phyloP scores from a whole-genome alignment of 1,140 invertebrate species.

The Luehdorfia chinensis region DNA sequence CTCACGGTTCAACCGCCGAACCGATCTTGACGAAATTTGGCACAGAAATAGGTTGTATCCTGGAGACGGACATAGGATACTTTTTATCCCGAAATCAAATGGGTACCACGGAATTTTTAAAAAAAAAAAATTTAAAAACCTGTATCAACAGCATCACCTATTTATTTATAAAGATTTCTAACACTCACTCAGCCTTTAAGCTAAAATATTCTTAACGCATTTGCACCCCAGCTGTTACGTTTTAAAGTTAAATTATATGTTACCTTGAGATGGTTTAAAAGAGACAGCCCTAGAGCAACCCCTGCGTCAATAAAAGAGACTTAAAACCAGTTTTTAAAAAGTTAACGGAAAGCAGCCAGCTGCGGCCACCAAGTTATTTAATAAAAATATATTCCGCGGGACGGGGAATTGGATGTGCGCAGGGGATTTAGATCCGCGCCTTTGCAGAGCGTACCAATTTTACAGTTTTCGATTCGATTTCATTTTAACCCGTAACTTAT shows the following conservation, averaged over 20 bases:
- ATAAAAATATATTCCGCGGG: constrained; percentile 29
- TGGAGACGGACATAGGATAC: too few species aligned
- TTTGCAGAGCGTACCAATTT: too few species aligned
- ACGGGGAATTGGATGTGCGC: constrained; percentile 1
- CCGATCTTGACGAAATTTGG: too few species aligned
- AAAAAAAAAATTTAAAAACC: too few species aligned
- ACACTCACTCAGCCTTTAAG: too few species aligned
- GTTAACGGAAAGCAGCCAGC: constrained; percentile 25
- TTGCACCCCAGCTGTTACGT: constrained; percentile 5
- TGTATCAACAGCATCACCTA: too few species aligned
- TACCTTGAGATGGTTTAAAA: neutral
- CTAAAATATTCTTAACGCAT: too few species aligned
- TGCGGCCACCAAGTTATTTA: constrained; percentile 31
- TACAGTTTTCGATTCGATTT: constrained; percentile 3
- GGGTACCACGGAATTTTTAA: too few species aligned
- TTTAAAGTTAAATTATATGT: neutral
- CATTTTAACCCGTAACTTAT: neutral
- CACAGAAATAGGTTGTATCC: too few species aligned
- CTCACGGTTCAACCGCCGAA: too few species aligned
- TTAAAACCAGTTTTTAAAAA: constrained; percentile 23
- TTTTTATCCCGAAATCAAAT: too few species aligned
- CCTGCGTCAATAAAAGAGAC: constrained; percentile 5
- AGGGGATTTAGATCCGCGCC: constrained; percentile 16
- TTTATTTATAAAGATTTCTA: too few species aligned
- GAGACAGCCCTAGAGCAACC: neutral